phyloP scores from a whole-genome alignment of 2,113 vertebrate genomes.

The Sceloporus undulatus region DNA sequence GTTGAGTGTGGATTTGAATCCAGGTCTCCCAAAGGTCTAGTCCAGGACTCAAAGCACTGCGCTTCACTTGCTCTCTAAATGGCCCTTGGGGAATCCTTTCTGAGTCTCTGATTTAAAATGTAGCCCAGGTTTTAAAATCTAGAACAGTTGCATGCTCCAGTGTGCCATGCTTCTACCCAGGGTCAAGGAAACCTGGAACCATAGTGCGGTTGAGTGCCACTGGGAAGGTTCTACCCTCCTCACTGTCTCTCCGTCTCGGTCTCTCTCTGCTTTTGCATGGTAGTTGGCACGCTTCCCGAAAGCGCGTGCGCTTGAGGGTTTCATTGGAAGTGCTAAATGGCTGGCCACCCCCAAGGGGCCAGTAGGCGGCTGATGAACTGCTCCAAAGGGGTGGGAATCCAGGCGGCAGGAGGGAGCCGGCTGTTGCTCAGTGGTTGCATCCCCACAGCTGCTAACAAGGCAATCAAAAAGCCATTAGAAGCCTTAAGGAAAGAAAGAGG shows the following conservation, averaged over 20 bases:
- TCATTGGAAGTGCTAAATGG: slow-evolving; percentile 1
- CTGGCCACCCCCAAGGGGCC: neutral
- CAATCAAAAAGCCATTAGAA: slow-evolving; percentile 5
- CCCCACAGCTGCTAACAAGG: neutral
- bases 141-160: neutral
- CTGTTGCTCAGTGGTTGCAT: neutral
- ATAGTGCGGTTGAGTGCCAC: neutral
- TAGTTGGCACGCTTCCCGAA: neutral
- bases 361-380: neutral
- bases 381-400: neutral
- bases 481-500: neutral
- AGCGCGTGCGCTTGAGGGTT: neutral
- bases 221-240: neutral
- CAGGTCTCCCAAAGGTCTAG: no score
- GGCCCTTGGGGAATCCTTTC: no score
- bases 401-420: neutral
- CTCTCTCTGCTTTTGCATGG: no score
- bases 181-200: neutral
- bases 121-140: neutral
- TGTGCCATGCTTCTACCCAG: neutral
- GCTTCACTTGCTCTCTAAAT: neutral
- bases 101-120: no score
- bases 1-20: neutral
- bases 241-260: neutral
- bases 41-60: neutral